phyloP scores from a whole-genome alignment of 2,797 vertebrate species.

The Thaleichthys pacificus region DNA sequence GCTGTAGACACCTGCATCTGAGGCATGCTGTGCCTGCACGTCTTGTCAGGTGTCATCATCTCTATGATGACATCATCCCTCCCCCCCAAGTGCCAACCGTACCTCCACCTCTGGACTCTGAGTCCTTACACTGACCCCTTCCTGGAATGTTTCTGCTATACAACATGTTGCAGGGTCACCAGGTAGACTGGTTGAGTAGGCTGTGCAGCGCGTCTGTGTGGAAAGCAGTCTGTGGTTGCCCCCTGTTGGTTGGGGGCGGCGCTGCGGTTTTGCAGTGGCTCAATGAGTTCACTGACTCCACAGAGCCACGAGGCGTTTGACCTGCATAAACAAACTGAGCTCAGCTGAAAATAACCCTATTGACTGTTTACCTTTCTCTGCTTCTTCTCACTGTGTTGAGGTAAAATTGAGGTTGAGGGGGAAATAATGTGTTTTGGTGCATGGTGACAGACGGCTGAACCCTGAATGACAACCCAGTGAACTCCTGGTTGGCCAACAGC shows the following conservation, averaged over 20 bases:
- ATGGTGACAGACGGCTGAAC: constrained; percentile 41
- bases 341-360: constrained; percentile 46
- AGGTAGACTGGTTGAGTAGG: too few species aligned
- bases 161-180: background rate
- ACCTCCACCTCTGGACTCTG: constrained; percentile 45
- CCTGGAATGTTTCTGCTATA: background rate
- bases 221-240: constrained; percentile 23
- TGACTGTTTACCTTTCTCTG: constrained; percentile 34
- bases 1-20: background rate
- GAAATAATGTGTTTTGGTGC: constrained; percentile 55
- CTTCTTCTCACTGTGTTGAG: too few species aligned
- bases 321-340: background rate
- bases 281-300: background rate
- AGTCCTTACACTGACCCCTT: constrained; percentile 23
- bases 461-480: constrained; percentile 35
- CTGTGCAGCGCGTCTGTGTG: too few species aligned
- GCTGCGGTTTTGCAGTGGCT: background rate
- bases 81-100: background rate
- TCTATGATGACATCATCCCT: background rate
- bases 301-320: background rate
- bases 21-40: background rate
- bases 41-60: background rate
- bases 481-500: constrained; percentile 26
- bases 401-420: background rate
- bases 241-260: constrained; percentile 43